phyloP scores from a whole-genome alignment of 2,888 invertebrate genomes.

The Schrankia costaestrigalis region DNA sequence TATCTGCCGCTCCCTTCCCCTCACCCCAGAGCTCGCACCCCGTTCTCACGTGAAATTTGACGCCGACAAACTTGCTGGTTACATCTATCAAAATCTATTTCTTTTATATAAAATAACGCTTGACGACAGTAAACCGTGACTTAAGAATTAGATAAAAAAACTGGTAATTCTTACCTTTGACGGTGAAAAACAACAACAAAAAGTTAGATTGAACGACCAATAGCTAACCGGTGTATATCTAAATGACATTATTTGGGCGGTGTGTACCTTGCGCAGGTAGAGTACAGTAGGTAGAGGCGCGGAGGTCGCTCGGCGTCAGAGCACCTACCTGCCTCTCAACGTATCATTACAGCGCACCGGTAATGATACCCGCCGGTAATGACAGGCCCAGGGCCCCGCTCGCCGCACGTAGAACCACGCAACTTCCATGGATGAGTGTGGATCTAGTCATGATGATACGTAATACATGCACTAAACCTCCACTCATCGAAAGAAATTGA shows the following conservation, averaged over 20 bases:
- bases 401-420: conserved; percentile 68
- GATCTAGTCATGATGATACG: conserved; percentile 86
- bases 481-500: conserved; percentile 86
- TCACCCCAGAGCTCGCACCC: conserved; percentile 42
- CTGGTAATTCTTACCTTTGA: conserved; percentile 38
- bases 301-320: conserved; percentile 44
- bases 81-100: conserved; percentile 20
- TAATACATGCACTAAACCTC: conserved; percentile 87
- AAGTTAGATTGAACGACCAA: conserved; percentile 64
- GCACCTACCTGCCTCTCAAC: conserved; percentile 66
- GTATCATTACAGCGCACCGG: conserved; percentile 68
- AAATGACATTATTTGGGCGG: conserved; percentile 64
- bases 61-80: conserved; percentile 37
- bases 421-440: conserved; percentile 89
- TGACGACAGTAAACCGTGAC: conserved; percentile 32
- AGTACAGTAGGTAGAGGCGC: conserved; percentile 67
- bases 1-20: conserved; percentile 57
- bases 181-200: conserved; percentile 53
- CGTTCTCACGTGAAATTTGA: conserved; percentile 45
- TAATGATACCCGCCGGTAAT: conserved; percentile 63
- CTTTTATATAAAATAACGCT: conserved; percentile 19
- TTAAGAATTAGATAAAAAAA: conserved; percentile 40
- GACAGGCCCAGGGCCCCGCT: conserved; percentile 47
- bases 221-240: conserved; percentile 55
- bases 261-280: conserved; percentile 38